Evolutionary conservation across 2,888 invertebrate species (phyloP).

Genomic region (Nemoura dubitans): DNA sequence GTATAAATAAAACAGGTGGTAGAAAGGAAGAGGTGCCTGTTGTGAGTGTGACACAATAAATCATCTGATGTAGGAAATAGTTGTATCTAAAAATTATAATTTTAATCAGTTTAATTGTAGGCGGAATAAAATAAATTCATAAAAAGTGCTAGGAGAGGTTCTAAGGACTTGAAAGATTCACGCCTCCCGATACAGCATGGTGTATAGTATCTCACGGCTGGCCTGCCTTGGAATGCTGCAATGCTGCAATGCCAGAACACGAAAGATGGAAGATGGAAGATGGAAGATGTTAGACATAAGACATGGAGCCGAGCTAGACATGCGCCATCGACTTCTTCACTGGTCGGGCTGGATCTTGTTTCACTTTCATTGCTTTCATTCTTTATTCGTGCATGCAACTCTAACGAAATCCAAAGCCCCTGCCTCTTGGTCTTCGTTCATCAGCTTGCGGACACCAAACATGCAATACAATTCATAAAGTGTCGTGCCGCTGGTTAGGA

Average conservation of each 20-base stretch:
- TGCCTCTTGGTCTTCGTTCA: neutral
- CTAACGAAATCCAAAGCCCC: neutral
- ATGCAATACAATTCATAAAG: neutral
- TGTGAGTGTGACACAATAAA: slow-evolving; percentile 1
- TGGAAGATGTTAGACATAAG: too few relatives aligned
- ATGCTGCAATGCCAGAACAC: neutral
- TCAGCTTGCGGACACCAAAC: neutral
- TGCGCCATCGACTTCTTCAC: neutral
- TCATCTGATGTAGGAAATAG: neutral
- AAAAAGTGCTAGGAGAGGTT: neutral
- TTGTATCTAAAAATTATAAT: neutral
- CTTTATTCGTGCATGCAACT: slow-evolving; percentile 2
- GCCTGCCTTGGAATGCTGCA: neutral
- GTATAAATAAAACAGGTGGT: too few relatives aligned
- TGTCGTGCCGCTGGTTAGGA: neutral
- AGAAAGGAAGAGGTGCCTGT: neutral
- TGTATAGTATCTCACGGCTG: neutral
- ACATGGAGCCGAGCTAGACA: neutral
- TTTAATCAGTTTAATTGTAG: slow-evolving; percentile 7
- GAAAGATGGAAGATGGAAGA: too few relatives aligned
- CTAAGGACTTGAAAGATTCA: neutral
- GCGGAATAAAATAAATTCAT: neutral
- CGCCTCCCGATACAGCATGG: neutral
- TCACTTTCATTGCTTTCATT: neutral
- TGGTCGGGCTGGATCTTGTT: neutral